Conservation (phyloP, 2,888 invertebrate genomes). For the Dysmachus trigonus region DNA sequence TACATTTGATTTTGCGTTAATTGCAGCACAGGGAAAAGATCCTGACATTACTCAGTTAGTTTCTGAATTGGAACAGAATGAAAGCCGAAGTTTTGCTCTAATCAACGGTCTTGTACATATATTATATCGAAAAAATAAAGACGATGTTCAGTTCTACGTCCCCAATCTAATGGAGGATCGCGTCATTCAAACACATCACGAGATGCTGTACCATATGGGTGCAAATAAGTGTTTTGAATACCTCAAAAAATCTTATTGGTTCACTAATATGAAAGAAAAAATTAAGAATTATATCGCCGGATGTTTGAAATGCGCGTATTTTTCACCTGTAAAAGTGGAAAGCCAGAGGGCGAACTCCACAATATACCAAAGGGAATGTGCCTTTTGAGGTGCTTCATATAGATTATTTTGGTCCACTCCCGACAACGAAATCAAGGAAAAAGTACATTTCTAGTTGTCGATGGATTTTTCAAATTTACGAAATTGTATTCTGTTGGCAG, state of each 20-base stretch:
- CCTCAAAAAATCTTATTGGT: no score
- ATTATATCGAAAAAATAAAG: no score
- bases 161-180: no score
- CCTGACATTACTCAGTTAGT: no score
- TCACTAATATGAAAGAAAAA: no score
- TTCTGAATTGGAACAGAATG: no score
- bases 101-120: slow-evolving; percentile 29
- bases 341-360: slow-evolving; percentile 54
- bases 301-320: slow-evolving; percentile 43
- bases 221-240: no score
- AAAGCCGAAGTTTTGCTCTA: not conserved
- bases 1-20: no score
- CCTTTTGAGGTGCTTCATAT: slow-evolving; percentile 52
- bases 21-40: no score
- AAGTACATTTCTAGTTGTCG: slow-evolving; percentile 57
- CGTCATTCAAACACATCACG: no score
- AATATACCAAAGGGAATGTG: slow-evolving; percentile 52
- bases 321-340: slow-evolving; percentile 45
- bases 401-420: slow-evolving; percentile 55
- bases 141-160: no score
- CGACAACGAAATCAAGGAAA: slow-evolving; percentile 54
- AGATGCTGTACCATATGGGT: no score
- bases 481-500: slow-evolving; percentile 55
- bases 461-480: slow-evolving; percentile 59
- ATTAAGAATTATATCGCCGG: slow-evolving; percentile 21